Evolutionary conservation across 2,797 vertebrate genomes (phyloP), one percentile per base, ranked within the genome.

Genomic region (Amniataba percoides): DNA sequence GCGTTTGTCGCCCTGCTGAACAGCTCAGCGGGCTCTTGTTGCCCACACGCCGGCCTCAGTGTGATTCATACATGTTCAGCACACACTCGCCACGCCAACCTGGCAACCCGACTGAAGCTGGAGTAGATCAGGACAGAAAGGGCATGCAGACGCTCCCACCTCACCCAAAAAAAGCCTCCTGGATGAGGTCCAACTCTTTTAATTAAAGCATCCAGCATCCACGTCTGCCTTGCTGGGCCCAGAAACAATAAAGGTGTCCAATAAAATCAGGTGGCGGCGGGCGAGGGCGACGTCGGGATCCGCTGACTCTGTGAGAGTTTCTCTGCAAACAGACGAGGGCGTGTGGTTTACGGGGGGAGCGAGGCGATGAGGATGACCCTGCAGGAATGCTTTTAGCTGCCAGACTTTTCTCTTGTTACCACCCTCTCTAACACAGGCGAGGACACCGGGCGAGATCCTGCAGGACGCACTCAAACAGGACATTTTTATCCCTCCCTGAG

Each of bases 171-270:
- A 16, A 69, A 74, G 64, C 71, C 75, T 80, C 59, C 68, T 74
- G 76, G 80, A 84, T 7, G 12, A 12, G 12, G 40, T 80, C 85
- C 84, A 86, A 27, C 67, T 53, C 57, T 78, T 88, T 89, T 81
- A 85, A 91, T 89, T 71, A 85, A 83, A 89, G 61, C 73, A 56
- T 70, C 39, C 63, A 8, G 25, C 55, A 36, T 77, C 69, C 39
- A 16, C 1, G 46, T 53, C 43, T 4, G 2, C 70, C 69, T 59
- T 43, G 8, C 55, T 1, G 16, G 57, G 45, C 55, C 51, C 46
- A 55, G 25, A 75, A 66, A 88, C 70, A 78, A 85, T 84, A 85
- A 89, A 77, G 23, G 57, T 64, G 77, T 86, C 83, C 69, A 88
- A 79, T 87, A 88, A 88, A 82, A 77, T 81, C 51, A 61, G 75